Evolutionary conservation across 2,888 invertebrate genomes (phyloP).

Genomic region (Ethmia dodecea): DNA sequence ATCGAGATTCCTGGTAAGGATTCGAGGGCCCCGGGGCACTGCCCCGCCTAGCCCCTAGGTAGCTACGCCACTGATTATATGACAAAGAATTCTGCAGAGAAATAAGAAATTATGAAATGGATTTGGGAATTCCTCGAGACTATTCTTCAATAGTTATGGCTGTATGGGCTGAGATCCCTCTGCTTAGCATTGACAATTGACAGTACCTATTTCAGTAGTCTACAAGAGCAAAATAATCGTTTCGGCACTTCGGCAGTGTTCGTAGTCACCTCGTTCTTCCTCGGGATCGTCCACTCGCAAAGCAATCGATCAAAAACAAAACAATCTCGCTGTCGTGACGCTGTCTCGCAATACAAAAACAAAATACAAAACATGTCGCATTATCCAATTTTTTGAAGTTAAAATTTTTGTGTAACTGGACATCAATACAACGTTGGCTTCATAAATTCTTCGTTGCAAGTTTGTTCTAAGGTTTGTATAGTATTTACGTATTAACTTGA

Average conservation of each 20-base stretch:
- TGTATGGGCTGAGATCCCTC: too few relatives aligned
- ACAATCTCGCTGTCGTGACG: slow-evolving; percentile 18
- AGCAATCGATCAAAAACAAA: slow-evolving; percentile 18
- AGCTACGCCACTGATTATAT: too few relatives aligned
- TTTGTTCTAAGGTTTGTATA: slow-evolving; percentile 30
- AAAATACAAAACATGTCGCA: slow-evolving; percentile 41
- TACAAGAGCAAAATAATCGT: too few relatives aligned
- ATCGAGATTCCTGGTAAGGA: too few relatives aligned
- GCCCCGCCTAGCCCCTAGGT: too few relatives aligned
- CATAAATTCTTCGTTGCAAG: slow-evolving; percentile 28
- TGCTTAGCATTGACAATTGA: too few relatives aligned
- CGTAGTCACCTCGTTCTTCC: not conserved
- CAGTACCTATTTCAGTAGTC: too few relatives aligned
- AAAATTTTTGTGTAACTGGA: slow-evolving; percentile 43
- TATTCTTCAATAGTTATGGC: too few relatives aligned
- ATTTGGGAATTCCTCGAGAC: too few relatives aligned
- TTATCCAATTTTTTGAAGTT: slow-evolving; percentile 30
- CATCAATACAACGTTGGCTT: slow-evolving; percentile 25
- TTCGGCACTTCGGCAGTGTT: not conserved
- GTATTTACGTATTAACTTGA: slow-evolving; percentile 19
- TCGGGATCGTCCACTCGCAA: not conserved
- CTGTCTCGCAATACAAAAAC: slow-evolving; percentile 28
- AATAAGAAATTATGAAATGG: too few relatives aligned
- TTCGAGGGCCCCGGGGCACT: too few relatives aligned
- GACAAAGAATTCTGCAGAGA: too few relatives aligned